phyloP scores from a whole-genome alignment of 2,888 invertebrate genomes.

The Lasioglossum oenotherae region DNA sequence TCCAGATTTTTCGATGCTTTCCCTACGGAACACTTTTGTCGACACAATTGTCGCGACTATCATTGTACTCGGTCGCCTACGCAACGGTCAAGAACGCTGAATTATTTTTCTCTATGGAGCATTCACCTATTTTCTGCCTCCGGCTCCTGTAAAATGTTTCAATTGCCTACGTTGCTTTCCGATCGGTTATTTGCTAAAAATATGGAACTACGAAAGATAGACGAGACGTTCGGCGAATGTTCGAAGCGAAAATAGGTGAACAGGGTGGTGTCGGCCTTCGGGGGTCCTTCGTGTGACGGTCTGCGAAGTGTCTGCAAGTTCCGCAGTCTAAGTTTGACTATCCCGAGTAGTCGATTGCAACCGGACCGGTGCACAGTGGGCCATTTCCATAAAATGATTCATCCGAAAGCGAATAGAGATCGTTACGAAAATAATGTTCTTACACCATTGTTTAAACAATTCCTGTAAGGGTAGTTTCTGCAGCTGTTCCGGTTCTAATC shows the following conservation, averaged over 20 bases:
- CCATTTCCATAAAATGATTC: neutral
- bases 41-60: neutral
- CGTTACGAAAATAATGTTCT: too few relatives aligned
- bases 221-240: neutral
- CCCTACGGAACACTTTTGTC: too few relatives aligned
- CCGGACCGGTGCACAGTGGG: constrained; percentile 5
- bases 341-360: neutral
- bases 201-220: neutral
- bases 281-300: neutral
- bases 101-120: neutral
- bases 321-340: constrained; percentile 1
- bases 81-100: neutral
- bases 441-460: too few relatives aligned
- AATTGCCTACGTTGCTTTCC: neutral
- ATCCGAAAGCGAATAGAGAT: neutral
- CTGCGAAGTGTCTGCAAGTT: constrained; percentile 3
- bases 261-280: neutral
- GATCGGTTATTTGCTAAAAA: neutral
- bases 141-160: neutral
- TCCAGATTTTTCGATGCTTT: neutral
- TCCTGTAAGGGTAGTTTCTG: neutral
- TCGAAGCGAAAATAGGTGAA: constrained; percentile 1
- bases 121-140: neutral
- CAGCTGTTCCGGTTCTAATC: neutral
- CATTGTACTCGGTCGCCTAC: neutral